Conservation (phyloP, 1,140 invertebrate species). For the Drosophila parvula region DNA sequence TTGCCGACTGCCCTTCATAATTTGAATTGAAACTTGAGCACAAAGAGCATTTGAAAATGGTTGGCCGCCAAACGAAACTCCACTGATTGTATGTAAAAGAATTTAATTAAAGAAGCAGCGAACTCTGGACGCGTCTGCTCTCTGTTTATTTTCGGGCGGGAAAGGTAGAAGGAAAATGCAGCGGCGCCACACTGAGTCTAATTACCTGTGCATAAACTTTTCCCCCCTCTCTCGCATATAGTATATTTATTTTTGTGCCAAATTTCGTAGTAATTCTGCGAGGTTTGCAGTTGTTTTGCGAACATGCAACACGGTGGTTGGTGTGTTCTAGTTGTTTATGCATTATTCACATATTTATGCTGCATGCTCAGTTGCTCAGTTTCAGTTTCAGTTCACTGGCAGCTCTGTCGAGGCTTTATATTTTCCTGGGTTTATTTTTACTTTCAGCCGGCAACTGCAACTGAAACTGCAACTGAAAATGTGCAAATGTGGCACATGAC, state of each 20-base stretch:
- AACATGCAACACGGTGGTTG: constrained; percentile 57
- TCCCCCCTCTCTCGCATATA: constrained; percentile 1
- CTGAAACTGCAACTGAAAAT: constrained; percentile 4
- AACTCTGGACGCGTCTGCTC: constrained; percentile 8
- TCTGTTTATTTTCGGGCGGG: constrained; percentile 7
- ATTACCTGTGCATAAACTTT: constrained; percentile 59
- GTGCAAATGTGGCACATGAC: constrained; percentile 77
- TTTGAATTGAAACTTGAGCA: constrained; percentile 22
- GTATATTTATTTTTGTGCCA: constrained; percentile 32
- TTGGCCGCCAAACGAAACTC: constrained; percentile 54
- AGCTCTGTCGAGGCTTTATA: constrained; percentile 8
- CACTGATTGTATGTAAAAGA: constrained; percentile 38
- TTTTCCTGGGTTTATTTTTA: constrained; percentile 44
- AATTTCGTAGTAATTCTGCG: constrained; percentile 56
- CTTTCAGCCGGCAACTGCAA: constrained; percentile 44
- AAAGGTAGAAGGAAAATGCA: constrained; percentile 18
- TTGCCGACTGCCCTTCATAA: constrained; percentile 15
- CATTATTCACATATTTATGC: constrained; percentile 70
- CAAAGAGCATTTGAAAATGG: constrained; percentile 64
- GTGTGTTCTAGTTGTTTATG: constrained; percentile 70
- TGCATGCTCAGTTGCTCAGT: constrained; percentile 61
- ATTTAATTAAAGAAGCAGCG: constrained; percentile 65
- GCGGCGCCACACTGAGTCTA: constrained; percentile 25
- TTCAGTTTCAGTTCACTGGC: constrained; percentile 50
- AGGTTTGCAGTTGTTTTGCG: constrained; percentile 21